Conservation (phyloP, 2,888 invertebrate genomes). For the Drosophila lutescens region DNA sequence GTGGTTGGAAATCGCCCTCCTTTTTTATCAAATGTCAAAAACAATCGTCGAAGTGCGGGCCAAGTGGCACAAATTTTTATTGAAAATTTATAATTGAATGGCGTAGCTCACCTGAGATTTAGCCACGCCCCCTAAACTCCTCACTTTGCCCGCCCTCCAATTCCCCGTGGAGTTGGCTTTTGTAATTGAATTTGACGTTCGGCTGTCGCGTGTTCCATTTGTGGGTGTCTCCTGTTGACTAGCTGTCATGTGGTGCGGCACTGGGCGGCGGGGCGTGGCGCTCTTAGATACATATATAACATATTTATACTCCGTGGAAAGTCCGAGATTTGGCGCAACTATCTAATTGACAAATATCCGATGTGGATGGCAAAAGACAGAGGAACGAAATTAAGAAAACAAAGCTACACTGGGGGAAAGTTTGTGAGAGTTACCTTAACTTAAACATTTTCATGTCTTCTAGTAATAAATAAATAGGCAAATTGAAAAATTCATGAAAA, state of each 20-base stretch:
- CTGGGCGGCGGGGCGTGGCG: constrained; percentile 19
- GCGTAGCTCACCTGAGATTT: constrained; percentile 78
- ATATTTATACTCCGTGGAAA: constrained; percentile 19
- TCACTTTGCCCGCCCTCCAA: not conserved
- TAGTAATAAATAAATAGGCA: too few species aligned
- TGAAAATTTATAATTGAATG: constrained; percentile 82
- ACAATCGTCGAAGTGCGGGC: constrained; percentile 53
- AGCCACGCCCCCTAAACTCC: constrained; percentile 23
- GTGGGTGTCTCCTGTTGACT: constrained; percentile 37
- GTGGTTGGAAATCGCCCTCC: constrained; percentile 8
- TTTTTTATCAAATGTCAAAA: constrained; percentile 63
- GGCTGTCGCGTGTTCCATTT: constrained; percentile 42
- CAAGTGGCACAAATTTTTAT: constrained; percentile 64
- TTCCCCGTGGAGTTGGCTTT: constrained; percentile 14
- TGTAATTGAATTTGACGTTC: constrained; percentile 69
- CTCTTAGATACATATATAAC: constrained; percentile 4
- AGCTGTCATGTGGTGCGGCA: constrained; percentile 31
- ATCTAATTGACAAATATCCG: constrained; percentile 57
- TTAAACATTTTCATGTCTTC: too few species aligned
- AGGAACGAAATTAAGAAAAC: constrained; percentile 30
- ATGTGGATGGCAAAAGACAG: constrained; percentile 35
- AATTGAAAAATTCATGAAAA: too few species aligned
- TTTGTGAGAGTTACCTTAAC: too few species aligned
- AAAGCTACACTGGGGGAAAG: not conserved
- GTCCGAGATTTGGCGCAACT: constrained; percentile 41